Evolutionary conservation across 30 jellyfish, hydroid and myxozoan species (phyloP).

Genomic region (Calvadosia cruxmelitensis): DNA sequence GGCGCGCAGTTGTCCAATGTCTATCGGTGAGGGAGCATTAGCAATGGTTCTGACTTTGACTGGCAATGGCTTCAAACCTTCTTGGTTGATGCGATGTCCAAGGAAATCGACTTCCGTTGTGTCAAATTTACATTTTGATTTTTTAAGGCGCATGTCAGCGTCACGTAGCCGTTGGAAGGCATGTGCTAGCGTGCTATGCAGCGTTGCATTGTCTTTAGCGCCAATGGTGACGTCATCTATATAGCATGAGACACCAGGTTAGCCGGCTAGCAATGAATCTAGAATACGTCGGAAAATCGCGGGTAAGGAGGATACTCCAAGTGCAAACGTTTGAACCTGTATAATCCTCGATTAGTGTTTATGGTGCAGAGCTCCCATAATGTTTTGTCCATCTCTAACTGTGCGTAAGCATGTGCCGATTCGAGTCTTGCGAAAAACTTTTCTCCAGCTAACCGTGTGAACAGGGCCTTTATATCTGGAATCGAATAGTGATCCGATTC

Average conservation of each 20-base stretch:
- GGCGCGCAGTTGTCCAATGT: slow-evolving; percentile 16
- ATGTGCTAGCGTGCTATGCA: slow-evolving; percentile 3
- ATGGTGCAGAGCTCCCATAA: slow-evolving; percentile 12
- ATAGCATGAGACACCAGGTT: slow-evolving; percentile 22
- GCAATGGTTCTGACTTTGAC: slow-evolving; percentile 24
- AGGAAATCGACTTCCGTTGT: slow-evolving; percentile 13
- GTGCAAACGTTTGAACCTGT: slow-evolving; percentile 5
- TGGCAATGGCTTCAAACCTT: slow-evolving; percentile 25
- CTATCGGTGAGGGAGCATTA: slow-evolving; percentile 31
- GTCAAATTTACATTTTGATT: slow-evolving; percentile 19
- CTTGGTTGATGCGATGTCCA: slow-evolving; percentile 20
- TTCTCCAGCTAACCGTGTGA: slow-evolving; percentile 32
- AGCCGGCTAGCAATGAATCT: slow-evolving; percentile 38
- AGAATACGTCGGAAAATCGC: slow-evolving; percentile 47
- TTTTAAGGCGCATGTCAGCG: not conserved
- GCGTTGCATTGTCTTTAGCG: not conserved
- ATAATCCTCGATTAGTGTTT: slow-evolving; percentile 48
- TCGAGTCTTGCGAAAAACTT: slow-evolving; percentile 31
- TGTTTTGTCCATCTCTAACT: slow-evolving; percentile 25
- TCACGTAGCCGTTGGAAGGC: slow-evolving; percentile 14
- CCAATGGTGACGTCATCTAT: slow-evolving; percentile 20
- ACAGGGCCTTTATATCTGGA: slow-evolving; percentile 22
- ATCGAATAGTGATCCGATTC: slow-evolving; percentile 34
- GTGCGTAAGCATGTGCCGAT: slow-evolving; percentile 41
- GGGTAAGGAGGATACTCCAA: slow-evolving; percentile 47